Evolutionary conservation across 2,888 invertebrate species (phyloP).

Genomic region (Nemotelus nigrinus): DNA sequence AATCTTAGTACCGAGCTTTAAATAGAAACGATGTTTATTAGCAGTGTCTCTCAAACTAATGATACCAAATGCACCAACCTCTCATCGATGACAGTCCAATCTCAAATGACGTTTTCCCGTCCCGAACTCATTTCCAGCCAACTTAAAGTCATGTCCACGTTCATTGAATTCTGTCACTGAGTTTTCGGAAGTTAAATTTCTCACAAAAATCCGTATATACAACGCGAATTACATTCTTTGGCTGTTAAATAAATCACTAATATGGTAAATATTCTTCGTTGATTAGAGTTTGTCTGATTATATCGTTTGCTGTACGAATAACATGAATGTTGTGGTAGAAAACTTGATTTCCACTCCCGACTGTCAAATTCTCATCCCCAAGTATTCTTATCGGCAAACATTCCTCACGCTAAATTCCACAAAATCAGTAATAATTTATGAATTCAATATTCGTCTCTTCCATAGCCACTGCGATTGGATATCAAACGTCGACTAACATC

Average conservation of each 20-base stretch:
- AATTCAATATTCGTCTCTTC: conserved; percentile 48
- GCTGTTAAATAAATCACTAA: not conserved
- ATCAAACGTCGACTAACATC: conserved; percentile 98
- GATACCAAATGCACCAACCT: no score
- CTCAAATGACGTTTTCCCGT: not conserved
- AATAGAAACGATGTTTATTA: no score
- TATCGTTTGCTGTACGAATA: not conserved
- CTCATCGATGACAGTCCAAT: no score
- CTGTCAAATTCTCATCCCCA: conserved; percentile 12
- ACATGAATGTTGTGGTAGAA: conserved; percentile 8
- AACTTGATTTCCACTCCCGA: not conserved
- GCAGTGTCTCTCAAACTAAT: no score
- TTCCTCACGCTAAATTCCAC: no score
- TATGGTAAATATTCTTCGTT: conserved; percentile 25
- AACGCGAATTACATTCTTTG: conserved; percentile 4
- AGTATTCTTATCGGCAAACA: conserved; percentile 8
- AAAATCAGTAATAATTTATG: no score
- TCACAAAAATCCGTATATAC: conserved; percentile 10
- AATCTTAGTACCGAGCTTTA: no score
- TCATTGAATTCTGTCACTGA: conserved; percentile 46
- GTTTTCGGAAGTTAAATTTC: conserved; percentile 16
- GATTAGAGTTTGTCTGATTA: not conserved
- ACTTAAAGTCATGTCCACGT: conserved; percentile 47
- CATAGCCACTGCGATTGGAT: conserved; percentile 93
- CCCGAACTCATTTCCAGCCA: not conserved